Conservation (phyloP, 2,113 vertebrate species). For the Phyllopteryx taeniolatus region DNA sequence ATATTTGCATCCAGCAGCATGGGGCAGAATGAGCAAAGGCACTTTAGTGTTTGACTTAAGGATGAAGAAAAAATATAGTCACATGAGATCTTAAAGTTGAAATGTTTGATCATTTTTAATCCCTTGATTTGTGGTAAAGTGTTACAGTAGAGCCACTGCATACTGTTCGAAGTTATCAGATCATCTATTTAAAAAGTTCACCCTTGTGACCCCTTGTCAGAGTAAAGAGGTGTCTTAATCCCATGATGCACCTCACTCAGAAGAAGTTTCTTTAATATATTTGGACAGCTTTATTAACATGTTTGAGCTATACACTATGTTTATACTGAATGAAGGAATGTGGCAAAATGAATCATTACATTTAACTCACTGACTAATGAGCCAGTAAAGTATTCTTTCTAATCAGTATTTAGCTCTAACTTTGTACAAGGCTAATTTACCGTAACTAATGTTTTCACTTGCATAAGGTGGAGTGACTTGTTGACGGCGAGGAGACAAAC, state of each 20-base stretch:
- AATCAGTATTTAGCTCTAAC: background rate
- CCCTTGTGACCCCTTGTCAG: conserved; percentile 59
- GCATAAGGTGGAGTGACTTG: background rate
- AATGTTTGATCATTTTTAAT: background rate
- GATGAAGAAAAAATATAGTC: background rate
- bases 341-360: background rate
- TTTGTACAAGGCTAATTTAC: background rate
- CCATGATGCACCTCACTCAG: no score
- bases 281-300: no score
- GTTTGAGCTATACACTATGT: no score
- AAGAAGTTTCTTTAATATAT: no score
- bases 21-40: conserved; percentile 32
- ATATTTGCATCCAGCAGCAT: conserved; percentile 74
- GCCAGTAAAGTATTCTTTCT: background rate
- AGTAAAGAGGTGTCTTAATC: conserved; percentile 26
- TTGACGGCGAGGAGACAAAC: background rate
- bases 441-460: background rate
- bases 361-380: background rate
- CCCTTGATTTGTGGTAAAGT: background rate
- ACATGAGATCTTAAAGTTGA: background rate
- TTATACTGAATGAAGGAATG: background rate
- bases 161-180: conserved; percentile 55
- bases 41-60: background rate
- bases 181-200: conserved; percentile 69
- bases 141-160: conserved; percentile 10